Percentiles rank a stretch among this genome's conserved stretches.
Conservation (phyloP, 92 coral and sea anemone genomes). For the Chrysogorgia sp. region DNA sequence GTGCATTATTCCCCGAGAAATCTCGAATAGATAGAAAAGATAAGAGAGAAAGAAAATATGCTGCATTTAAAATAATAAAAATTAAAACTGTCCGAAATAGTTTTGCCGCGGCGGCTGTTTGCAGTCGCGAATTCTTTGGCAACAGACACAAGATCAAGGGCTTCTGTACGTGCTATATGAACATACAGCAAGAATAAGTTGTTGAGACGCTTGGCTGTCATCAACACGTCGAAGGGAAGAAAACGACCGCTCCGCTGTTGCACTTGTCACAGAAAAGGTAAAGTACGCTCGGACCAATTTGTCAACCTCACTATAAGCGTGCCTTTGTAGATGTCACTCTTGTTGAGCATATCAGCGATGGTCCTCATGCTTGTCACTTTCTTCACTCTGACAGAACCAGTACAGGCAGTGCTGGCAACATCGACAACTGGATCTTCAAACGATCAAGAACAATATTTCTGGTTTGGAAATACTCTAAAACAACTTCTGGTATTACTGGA, state of each 20-base stretch:
- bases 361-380: background rate
- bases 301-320: background rate
- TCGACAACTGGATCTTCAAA: background rate
- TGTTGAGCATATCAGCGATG: background rate
- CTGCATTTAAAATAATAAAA: no score
- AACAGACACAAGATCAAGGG: no score
- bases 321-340: background rate
- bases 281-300: background rate
- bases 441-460: no score
- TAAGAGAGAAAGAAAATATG: no score
- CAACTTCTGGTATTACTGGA: background rate
- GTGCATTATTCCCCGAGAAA: no score
- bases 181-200: no score
- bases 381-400: background rate
- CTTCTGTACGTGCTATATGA: no score
- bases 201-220: constrained; percentile 14
- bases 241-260: background rate
- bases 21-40: no score
- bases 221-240: constrained; percentile 4
- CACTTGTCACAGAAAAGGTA: background rate
- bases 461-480: background rate
- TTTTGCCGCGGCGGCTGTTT: no score
- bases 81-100: constrained; percentile 27
- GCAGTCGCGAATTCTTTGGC: no score
- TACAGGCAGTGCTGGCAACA: background rate